These are phyloP conservation scores for Eulacestoma nigropectus DNA, from an alignment of 2,113 vertebrate genomes.

Conservation along the genomic window DNA sequence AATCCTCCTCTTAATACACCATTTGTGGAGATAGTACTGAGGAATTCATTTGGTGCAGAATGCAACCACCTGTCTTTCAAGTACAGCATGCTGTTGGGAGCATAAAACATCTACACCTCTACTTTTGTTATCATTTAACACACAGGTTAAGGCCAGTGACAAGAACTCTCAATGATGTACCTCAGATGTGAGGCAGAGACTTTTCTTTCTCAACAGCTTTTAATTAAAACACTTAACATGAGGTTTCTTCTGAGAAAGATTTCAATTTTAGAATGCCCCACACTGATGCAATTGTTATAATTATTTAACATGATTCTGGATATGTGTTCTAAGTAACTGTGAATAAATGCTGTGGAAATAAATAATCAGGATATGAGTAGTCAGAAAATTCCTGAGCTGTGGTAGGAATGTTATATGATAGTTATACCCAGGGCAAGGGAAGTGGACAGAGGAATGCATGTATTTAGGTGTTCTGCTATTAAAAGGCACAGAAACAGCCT, in stretches of 20 bases:
- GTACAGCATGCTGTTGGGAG: background rate
- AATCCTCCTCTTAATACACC: background rate
- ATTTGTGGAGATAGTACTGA: background rate
- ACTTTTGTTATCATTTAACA: background rate
- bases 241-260: background rate
- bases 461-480: background rate
- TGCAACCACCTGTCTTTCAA: background rate
- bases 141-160: background rate
- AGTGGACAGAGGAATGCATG: background rate
- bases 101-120: background rate
- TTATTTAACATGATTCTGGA: background rate
- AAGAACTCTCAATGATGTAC: background rate
- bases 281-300: background rate
- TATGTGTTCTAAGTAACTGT: background rate
- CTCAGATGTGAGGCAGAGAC: background rate
- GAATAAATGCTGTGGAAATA: background rate
- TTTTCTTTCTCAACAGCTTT: background rate
- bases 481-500: background rate
- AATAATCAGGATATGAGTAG: background rate
- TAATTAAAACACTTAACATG: background rate
- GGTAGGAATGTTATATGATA: background rate
- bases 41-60: background rate
- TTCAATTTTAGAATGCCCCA: background rate
- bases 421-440: background rate
- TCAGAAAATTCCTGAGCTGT: background rate